Evolutionary conservation across 2,888 invertebrate species (phyloP).

Genomic region (Watsonalla binaria): DNA sequence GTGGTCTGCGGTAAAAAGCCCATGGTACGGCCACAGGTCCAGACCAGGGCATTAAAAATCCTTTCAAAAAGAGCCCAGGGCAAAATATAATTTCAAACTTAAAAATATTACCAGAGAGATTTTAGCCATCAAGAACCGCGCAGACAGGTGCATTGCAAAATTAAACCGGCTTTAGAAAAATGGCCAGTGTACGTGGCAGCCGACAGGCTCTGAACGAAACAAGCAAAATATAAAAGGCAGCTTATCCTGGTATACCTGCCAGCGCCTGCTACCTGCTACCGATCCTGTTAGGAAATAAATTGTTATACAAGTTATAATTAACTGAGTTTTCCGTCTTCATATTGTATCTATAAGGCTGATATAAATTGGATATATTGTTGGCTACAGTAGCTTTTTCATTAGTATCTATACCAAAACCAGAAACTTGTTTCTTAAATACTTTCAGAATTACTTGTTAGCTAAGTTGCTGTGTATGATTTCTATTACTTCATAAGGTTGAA

Average conservation of each 20-base stretch:
- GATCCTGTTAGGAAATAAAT: not conserved
- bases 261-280: not conserved
- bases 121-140: not conserved
- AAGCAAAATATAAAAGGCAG: not conserved
- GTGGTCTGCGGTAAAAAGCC: too few species aligned
- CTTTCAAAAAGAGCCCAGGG: not conserved
- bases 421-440: too few species aligned
- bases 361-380: too few species aligned
- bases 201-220: not conserved
- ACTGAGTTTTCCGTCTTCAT: not conserved
- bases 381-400: too few species aligned
- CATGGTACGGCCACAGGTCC: too few species aligned
- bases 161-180: not conserved
- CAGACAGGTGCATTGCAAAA: not conserved
- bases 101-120: not conserved
- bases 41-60: too few species aligned
- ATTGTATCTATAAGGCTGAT: too few species aligned
- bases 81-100: not conserved
- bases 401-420: too few species aligned
- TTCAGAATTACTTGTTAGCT: too few species aligned
- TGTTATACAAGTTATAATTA: not conserved
- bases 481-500: too few species aligned
- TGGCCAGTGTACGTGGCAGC: not conserved
- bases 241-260: not conserved
- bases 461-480: too few species aligned